Evolutionary conservation across 2,797 vertebrate genomes (phyloP).

Genomic region (Nannoperca obscura): DNA sequence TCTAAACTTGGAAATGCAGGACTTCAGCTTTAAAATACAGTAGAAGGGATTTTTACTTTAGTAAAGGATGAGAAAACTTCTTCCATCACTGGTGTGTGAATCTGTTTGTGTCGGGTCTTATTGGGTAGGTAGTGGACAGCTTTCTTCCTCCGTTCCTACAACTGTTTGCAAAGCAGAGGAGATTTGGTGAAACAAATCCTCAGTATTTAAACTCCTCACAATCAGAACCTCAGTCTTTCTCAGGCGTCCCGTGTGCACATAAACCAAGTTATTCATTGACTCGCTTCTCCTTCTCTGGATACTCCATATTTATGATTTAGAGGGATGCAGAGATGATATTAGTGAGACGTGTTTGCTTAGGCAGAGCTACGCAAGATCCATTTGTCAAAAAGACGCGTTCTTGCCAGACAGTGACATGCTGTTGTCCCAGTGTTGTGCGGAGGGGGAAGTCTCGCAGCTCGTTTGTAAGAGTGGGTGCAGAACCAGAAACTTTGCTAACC

Average conservation of each 20-base stretch:
- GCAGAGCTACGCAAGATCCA: slow-evolving; percentile 49
- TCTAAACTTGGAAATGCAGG: not conserved
- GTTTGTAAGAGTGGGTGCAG: slow-evolving; percentile 50
- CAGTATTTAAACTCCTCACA: slow-evolving; percentile 23
- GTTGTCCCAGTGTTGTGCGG: slow-evolving; percentile 50
- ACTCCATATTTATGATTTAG: slow-evolving; percentile 64
- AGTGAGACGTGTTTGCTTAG: slow-evolving; percentile 68
- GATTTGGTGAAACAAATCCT: slow-evolving; percentile 33
- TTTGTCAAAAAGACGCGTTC: slow-evolving; percentile 54
- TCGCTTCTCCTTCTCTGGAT: slow-evolving; percentile 47
- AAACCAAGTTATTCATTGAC: slow-evolving; percentile 40
- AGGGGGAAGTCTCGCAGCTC: slow-evolving; percentile 56
- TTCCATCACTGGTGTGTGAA: not conserved
- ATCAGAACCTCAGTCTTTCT: not conserved
- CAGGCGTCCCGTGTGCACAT: slow-evolving; percentile 25
- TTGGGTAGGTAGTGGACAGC: not conserved
- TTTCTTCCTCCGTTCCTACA: not conserved
- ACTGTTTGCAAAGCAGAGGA: slow-evolving; percentile 17
- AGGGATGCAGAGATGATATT: slow-evolving; percentile 53
- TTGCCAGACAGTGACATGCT: slow-evolving; percentile 61
- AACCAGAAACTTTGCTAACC: slow-evolving; percentile 37
- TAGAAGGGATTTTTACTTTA: not conserved
- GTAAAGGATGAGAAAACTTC: not conserved
- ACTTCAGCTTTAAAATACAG: not conserved
- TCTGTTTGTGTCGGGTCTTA: not conserved